Evolutionary conservation across 2,888 invertebrate genomes (phyloP), one percentile per base, ranked within the genome.

Genomic region (Apamea sordens): DNA sequence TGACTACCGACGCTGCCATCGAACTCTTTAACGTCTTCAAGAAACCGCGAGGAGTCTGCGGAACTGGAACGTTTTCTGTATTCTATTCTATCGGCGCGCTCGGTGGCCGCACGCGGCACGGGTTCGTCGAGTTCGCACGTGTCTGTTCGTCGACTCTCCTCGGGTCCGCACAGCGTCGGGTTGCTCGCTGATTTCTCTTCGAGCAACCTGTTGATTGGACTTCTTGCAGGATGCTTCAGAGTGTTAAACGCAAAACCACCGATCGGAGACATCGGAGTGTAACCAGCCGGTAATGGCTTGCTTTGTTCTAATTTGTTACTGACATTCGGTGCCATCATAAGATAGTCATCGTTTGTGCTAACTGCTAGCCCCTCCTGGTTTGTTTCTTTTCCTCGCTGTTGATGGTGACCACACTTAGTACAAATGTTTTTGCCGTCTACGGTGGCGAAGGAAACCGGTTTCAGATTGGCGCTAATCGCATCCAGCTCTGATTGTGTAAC

Each of bases 211-310:
- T 89, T 91, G 32, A 92, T 91, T 1, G 94, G 92, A 79, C 92
- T 93, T 70, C 90, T 91, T 6, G 95, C 90, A 2, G 95, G 94
- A 83, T 94, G 92, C 79, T 95, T 96, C n/a, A 95, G 84, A 10
- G 94, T 93, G 81, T 94, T 92, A 65, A 97, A 95, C 6, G 97
- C 93, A 76, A 95, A 95, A 8, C 96, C 96, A 44, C 97, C 95
- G 5, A 97, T 97, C 0, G 98, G 98, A 6, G 98, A 98, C 98
- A 98, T 98, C 6, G 98, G 98, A n/a, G 98, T 96, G 90, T 98
- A 98, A 0, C 97, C 98, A 1, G 97, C 92, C 0, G 93, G 93
- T 3, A 91, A 88, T 0, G 90, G 86, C 64, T 91, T 92, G 21
- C 90, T 90, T 61, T 89, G 92, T 8, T 94, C 93, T 10, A 91